A percentile compares a stretch with the other conserved stretches of the same genome.
These are phyloP conservation scores for Rhopalosiphum padi DNA, from an alignment of 1,140 invertebrate genomes.

Conservation along the genomic window DNA sequence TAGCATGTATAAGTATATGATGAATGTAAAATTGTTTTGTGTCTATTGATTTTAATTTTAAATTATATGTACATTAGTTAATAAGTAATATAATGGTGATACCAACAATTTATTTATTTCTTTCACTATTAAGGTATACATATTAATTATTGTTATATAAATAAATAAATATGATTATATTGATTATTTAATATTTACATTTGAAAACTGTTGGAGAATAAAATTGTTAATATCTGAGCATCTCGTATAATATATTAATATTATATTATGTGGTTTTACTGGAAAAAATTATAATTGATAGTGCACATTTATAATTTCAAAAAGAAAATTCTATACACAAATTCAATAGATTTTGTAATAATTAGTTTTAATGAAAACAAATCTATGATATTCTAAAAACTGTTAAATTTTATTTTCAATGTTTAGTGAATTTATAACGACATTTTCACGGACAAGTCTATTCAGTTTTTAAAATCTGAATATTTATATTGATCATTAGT, in stretches of 20 bases:
- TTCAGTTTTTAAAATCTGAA: too few relatives aligned
- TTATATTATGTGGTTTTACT: not conserved
- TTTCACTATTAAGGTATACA: not conserved
- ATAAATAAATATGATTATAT: too few relatives aligned
- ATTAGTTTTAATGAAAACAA: not conserved
- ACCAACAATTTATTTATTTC: not conserved
- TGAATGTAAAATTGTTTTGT: too few relatives aligned
- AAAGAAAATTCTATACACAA: not conserved
- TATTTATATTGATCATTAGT: too few relatives aligned
- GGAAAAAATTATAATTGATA: not conserved
- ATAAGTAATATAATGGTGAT: not conserved
- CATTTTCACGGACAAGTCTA: too few relatives aligned
- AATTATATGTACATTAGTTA: not conserved
- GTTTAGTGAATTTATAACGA: too few relatives aligned
- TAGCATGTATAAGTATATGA: too few relatives aligned
- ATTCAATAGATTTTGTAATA: not conserved
- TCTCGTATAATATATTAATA: not conserved
- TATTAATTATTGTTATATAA: not conserved
- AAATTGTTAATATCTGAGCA: too few relatives aligned
- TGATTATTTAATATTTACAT: too few relatives aligned
- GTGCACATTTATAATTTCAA: not conserved
- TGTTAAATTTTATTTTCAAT: too few relatives aligned
- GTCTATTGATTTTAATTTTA: not conserved
- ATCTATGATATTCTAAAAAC: too few relatives aligned
- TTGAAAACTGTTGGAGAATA: too few relatives aligned